Evolutionary conservation across 2,113 vertebrate genomes (phyloP).

Genomic region (Spermophilus dauricus): DNA sequence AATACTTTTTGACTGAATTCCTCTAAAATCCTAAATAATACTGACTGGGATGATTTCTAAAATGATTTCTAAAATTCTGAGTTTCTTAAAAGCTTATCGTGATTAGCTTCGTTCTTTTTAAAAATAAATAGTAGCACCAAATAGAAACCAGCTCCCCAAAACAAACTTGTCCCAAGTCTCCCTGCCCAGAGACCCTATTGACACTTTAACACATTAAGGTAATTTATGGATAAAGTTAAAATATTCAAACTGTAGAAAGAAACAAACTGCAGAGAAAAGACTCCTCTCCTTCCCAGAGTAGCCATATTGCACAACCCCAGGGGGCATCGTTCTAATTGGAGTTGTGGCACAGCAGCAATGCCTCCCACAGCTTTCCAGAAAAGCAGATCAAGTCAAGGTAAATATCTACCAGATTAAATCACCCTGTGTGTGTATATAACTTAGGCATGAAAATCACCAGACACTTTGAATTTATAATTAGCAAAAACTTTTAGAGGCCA

Average conservation of each 20-base stretch:
- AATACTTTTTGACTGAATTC: background rate
- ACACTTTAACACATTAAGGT: conserved; percentile 33
- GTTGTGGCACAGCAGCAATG: background rate
- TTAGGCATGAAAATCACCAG: background rate
- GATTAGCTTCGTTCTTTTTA: background rate
- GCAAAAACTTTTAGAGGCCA: background rate
- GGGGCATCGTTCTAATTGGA: background rate
- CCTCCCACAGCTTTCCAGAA: conserved; percentile 29
- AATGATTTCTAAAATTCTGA: conserved; percentile 23
- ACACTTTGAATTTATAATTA: conserved; percentile 41
- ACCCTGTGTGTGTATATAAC: background rate
- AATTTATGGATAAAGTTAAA: conserved; percentile 57
- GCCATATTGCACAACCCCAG: conserved; percentile 52
- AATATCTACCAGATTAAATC: conserved; percentile 52
- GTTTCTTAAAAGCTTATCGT: background rate
- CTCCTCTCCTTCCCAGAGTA: background rate
- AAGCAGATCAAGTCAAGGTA: conserved; percentile 63
- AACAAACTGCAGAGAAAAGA: conserved; percentile 52
- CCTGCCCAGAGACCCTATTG: background rate
- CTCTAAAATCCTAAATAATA: conserved; percentile 7
- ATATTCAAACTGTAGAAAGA: conserved; percentile 44
- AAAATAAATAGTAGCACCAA: background rate
- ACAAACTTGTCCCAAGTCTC: background rate
- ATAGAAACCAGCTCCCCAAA: background rate
- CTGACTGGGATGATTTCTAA: background rate